Conservation (phyloP, 2,888 invertebrate genomes). For the Eristalis pertinax region DNA sequence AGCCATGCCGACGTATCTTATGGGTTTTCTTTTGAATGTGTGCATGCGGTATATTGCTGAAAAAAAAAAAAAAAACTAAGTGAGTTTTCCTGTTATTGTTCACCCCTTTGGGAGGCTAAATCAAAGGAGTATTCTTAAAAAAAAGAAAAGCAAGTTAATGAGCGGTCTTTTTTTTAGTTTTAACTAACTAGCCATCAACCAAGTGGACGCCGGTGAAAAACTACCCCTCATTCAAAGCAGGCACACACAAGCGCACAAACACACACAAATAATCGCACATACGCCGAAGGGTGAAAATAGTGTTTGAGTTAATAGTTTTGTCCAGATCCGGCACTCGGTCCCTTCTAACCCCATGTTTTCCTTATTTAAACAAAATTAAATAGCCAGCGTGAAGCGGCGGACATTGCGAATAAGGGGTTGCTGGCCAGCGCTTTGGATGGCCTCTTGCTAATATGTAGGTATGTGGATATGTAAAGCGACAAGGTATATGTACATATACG, state of each 20-base stretch:
- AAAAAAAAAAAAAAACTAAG: slow-evolving; percentile 20
- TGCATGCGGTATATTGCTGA: slow-evolving; percentile 2
- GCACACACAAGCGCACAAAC: slow-evolving; percentile 25
- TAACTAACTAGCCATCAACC: slow-evolving; percentile 44
- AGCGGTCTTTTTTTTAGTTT: slow-evolving; percentile 31
- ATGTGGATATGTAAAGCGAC: slow-evolving; percentile 33
- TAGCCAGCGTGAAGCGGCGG: slow-evolving; percentile 71
- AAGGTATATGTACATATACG: slow-evolving; percentile 18
- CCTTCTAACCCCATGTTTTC: slow-evolving; percentile 63
- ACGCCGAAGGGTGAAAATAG: slow-evolving; percentile 57
- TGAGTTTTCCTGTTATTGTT: slow-evolving; percentile 49
- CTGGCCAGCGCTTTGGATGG: slow-evolving; percentile 54
- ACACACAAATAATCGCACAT: not conserved
- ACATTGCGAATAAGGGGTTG: slow-evolving; percentile 69
- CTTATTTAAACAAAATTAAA: slow-evolving; percentile 72
- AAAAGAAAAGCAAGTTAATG: slow-evolving; percentile 40
- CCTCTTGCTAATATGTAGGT: slow-evolving; percentile 49
- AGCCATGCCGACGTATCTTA: slow-evolving; percentile 18
- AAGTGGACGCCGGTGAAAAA: slow-evolving; percentile 18
- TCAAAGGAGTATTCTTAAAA: slow-evolving; percentile 38
- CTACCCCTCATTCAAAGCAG: slow-evolving; percentile 48
- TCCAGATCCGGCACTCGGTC: slow-evolving; percentile 68
- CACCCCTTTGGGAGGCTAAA: slow-evolving; percentile 39
- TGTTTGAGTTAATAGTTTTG: slow-evolving; percentile 72
- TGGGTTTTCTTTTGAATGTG: not conserved